phyloP scores from a whole-genome alignment of 2,888 invertebrate species.

The Agriopis aurantiaria region DNA sequence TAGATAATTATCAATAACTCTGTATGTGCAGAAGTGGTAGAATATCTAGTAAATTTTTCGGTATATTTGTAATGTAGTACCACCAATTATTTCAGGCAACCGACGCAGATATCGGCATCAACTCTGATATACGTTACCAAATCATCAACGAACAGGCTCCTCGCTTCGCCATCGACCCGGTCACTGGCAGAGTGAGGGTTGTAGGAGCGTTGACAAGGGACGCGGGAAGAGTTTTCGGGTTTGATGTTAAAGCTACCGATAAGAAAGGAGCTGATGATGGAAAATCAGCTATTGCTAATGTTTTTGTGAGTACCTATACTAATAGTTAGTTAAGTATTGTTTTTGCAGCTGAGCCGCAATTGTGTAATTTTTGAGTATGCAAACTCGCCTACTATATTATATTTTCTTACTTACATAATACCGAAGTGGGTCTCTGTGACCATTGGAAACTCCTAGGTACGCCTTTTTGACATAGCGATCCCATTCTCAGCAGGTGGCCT shows the following conservation, averaged over 20 bases:
- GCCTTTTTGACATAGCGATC: too few relatives aligned
- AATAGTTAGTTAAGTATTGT: not conserved
- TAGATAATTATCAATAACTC: too few relatives aligned
- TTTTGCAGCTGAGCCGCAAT: too few relatives aligned
- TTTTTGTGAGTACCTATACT: slow-evolving; percentile 90
- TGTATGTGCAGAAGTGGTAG: too few relatives aligned
- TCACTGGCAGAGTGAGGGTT: slow-evolving; percentile 91
- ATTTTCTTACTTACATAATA: too few relatives aligned
- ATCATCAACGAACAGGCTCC: slow-evolving; percentile 91
- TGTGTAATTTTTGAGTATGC: too few relatives aligned
- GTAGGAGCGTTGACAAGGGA: slow-evolving; percentile 89
- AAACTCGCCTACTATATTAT: too few relatives aligned
- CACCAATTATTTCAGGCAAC: slow-evolving; percentile 84
- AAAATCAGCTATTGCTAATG: slow-evolving; percentile 93
- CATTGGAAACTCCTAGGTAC: too few relatives aligned
- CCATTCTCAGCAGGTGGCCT: too few relatives aligned
- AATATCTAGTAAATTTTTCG: too few relatives aligned
- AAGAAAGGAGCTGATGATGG: slow-evolving; percentile 93
- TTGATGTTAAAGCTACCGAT: slow-evolving; percentile 95
- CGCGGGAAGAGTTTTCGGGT: slow-evolving; percentile 92
- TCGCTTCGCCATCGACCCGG: slow-evolving; percentile 92
- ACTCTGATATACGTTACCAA: slow-evolving; percentile 93
- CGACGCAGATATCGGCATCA: slow-evolving; percentile 91
- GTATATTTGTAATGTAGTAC: not conserved
- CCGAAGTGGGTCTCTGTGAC: too few relatives aligned